A percentile compares a stretch with the other conserved stretches of the same genome.
Conservation (phyloP, 2,888 invertebrate genomes). For the Conus canariensis region DNA sequence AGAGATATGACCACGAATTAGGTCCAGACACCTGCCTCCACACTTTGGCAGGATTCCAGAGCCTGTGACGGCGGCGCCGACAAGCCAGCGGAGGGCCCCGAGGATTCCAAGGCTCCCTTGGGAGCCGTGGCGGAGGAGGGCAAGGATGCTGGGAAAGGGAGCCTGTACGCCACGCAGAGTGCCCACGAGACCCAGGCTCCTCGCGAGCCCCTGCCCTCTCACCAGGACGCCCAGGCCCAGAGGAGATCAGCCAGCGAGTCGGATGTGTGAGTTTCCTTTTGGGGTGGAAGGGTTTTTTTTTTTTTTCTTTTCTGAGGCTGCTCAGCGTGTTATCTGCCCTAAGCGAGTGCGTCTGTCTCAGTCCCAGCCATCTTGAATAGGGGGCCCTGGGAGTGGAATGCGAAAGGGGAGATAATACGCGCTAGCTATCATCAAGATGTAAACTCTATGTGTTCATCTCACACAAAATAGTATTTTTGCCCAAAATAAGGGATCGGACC, state of each 20-base stretch:
- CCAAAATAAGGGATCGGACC: too few relatives aligned
- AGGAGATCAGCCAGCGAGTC: slow-evolving; percentile 42
- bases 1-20: too few relatives aligned
- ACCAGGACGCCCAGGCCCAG: slow-evolving; percentile 26
- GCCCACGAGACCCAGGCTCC: slow-evolving; percentile 37
- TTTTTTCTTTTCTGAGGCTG: too few relatives aligned
- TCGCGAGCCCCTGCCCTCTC: background rate
- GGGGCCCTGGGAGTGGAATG: too few relatives aligned
- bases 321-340: too few relatives aligned
- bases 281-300: background rate
- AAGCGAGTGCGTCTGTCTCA: too few relatives aligned
- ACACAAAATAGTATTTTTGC: too few relatives aligned
- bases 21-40: too few relatives aligned
- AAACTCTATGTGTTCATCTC: too few relatives aligned
- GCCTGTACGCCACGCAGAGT: slow-evolving; percentile 37
- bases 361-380: too few relatives aligned
- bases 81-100: background rate
- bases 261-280: slow-evolving; percentile 33
- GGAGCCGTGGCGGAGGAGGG: background rate
- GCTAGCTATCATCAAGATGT: too few relatives aligned
- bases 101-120: background rate
- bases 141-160: background rate
- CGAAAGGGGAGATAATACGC: too few relatives aligned
- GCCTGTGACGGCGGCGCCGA: background rate
- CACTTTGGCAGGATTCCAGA: slow-evolving; percentile 13